These are phyloP conservation scores for Hemiprocne comata DNA, from an alignment of 2,113 vertebrate species.

Conservation along the genomic window DNA sequence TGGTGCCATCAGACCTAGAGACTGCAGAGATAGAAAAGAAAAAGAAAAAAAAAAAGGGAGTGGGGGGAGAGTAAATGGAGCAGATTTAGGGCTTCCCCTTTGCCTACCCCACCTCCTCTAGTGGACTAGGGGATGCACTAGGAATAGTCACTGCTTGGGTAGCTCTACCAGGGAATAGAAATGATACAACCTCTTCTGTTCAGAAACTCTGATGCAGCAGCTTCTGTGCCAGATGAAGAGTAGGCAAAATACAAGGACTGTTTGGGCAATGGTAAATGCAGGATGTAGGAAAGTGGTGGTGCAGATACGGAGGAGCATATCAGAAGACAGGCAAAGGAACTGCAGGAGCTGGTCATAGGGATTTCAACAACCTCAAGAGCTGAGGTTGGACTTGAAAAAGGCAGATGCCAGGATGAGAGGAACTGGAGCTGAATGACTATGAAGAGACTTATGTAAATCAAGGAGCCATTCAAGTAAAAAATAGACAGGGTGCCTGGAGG, in stretches of 20 bases:
- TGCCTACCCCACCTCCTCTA: not conserved
- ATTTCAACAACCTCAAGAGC: not conserved
- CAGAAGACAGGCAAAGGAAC: not conserved
- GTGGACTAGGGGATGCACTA: not conserved
- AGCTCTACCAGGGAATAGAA: not conserved
- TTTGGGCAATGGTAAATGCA: not conserved
- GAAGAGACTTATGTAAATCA: not conserved
- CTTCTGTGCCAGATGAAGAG: not conserved
- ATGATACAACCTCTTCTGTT: not conserved
- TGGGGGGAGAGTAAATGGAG: not conserved
- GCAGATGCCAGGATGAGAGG: not conserved
- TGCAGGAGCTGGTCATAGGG: not conserved
- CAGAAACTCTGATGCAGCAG: not conserved
- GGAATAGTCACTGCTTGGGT: not conserved
- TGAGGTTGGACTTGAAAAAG: not conserved
- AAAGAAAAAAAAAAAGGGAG: rapidly evolving
- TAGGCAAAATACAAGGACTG: rapidly evolving
- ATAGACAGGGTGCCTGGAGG: not conserved
- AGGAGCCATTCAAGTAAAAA: not conserved
- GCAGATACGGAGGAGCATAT: not conserved
- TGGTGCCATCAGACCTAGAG: not conserved
- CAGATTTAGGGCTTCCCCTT: not conserved
- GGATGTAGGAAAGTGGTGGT: not conserved
- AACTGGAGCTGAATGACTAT: not conserved
- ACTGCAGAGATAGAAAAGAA: not conserved